Conservation (phyloP, 2,888 invertebrate species). For the Aplocera efformata region DNA sequence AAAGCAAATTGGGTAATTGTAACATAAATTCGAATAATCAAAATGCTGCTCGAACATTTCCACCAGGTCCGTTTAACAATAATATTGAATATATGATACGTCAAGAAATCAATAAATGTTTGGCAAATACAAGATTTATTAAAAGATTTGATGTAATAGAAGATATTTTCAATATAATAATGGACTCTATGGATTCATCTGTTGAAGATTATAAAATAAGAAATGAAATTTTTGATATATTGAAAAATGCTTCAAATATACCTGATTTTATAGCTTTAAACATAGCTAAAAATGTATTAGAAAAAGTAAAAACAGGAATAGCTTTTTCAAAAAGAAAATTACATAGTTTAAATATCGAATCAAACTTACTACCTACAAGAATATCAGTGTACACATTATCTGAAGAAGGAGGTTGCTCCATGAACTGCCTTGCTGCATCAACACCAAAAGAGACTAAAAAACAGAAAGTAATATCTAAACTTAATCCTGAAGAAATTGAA, state of each 20-base stretch:
- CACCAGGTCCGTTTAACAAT: not conserved
- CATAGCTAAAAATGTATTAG: constrained; percentile 18
- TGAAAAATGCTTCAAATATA: constrained; percentile 19
- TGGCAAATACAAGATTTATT: constrained; percentile 7
- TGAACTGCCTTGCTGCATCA: constrained; percentile 32
- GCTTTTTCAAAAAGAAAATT: constrained; percentile 2
- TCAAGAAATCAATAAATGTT: constrained; percentile 13
- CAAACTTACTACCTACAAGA: constrained; percentile 13
- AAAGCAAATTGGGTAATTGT: constrained; percentile 2
- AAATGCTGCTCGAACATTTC: not conserved
- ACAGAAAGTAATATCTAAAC: constrained; percentile 29
- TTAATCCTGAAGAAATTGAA: constrained; percentile 38
- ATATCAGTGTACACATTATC: constrained; percentile 37
- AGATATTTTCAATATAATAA: constrained; percentile 9
- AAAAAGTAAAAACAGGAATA: constrained; percentile 7
- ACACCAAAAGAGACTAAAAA: constrained; percentile 36
- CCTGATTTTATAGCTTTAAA: constrained; percentile 23
- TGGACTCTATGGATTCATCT: constrained; percentile 9
- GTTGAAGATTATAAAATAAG: constrained; percentile 10
- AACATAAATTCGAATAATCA: constrained; percentile 1
- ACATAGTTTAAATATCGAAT: constrained; percentile 1
- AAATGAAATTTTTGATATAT: constrained; percentile 20
- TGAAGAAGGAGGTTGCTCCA: constrained; percentile 18
- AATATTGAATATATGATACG: constrained; percentile 5
- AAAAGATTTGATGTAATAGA: constrained; percentile 9